Percentiles rank a stretch among this genome's conserved stretches.
These are phyloP conservation scores for Umimayanthus kanabou DNA, from an alignment of 92 coral and sea anemone species.

Conservation along the genomic window DNA sequence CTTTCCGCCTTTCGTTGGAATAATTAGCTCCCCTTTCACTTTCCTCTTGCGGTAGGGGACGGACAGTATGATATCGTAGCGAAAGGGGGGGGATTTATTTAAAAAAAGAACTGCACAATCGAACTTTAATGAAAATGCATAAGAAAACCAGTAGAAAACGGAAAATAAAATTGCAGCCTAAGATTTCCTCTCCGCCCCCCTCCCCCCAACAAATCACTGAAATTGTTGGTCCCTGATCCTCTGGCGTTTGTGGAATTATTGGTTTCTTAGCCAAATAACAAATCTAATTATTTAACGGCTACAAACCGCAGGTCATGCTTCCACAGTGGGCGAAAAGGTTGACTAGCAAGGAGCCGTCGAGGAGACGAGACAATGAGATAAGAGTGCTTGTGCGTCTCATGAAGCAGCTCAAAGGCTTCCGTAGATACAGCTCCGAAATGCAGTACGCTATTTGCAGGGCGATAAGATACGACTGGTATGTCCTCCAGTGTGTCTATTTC, in stretches of 20 bases:
- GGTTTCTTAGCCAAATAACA: not conserved
- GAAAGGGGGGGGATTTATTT: too few species aligned
- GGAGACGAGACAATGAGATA: conserved; percentile 70
- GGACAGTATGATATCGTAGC: too few species aligned
- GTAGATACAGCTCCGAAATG: conserved; percentile 80
- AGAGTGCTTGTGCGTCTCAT: conserved; percentile 69
- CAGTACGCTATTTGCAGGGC: conserved; percentile 85
- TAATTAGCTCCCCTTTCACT: too few species aligned
- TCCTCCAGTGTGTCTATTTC: not conserved
- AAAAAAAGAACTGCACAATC: too few species aligned
- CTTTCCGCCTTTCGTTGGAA: too few species aligned
- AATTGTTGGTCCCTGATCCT: too few species aligned
- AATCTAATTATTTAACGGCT: not conserved
- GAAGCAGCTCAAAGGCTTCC: conserved; percentile 92
- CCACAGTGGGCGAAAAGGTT: conserved; percentile 89
- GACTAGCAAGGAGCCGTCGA: conserved; percentile 62
- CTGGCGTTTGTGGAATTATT: not conserved
- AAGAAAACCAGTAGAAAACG: too few species aligned
- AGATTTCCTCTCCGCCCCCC: too few species aligned
- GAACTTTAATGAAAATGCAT: too few species aligned
- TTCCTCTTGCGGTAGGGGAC: too few species aligned
- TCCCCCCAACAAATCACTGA: too few species aligned
- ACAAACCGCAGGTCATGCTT: conserved; percentile 59
- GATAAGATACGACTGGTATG: conserved; percentile 85
- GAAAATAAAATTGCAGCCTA: too few species aligned